Evolutionary conservation across 2,113 vertebrate species (phyloP), one percentile per base, ranked within the genome.

Genomic region (Carettochelys insculpta): DNA sequence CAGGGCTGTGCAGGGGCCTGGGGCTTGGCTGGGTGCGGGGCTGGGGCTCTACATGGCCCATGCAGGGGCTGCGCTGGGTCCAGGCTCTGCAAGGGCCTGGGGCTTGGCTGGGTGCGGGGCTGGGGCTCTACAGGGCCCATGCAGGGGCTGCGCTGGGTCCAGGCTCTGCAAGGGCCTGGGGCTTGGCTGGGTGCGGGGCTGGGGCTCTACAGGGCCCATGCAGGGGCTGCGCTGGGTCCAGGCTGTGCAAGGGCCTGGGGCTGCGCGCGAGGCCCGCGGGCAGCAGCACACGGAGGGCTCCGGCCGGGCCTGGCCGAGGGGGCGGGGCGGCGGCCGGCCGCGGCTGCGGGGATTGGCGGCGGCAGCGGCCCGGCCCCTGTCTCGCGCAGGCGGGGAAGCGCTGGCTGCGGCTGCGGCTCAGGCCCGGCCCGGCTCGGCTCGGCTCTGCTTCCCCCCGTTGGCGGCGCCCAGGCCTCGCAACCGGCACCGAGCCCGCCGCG

Each of bases 371-470:
- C 61, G 41, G 82, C 94, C 90, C 90, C 91, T 85, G 11, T 22
- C 81, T 93, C 95, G 97, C 97, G 97, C 96, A 97, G 97, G 97
- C 95, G 93, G 88, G 53, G 73, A 61, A 89, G 80, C 4, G 45
- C 43, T 4, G 6, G 56, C 52, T 29, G n/a, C n/a, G n/a, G n/a
- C n/a, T n/a, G n/a, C n/a, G n/a, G n/a, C n/a, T n/a, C 29, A 48
- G 78, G 87, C 38, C 53, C 45, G 84, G 85, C 11, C 24, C 11
- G 19, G 54, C 29, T 11, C 75, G 0, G 86, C 34, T 89, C n/a
- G n/a, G 92, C 75, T 53, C 89, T 25, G 79, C 8, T 20, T 71
- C 25, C 24, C 38, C 19, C 4, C 3, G 50, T 8, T 31, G 47
- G 82, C 65, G 34, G 85, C 34, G 38, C 45, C 31, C 5, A 5